These are phyloP conservation scores for Amblyornis subalaris DNA, from an alignment of 2,113 vertebrate genomes.

Conservation along the genomic window DNA sequence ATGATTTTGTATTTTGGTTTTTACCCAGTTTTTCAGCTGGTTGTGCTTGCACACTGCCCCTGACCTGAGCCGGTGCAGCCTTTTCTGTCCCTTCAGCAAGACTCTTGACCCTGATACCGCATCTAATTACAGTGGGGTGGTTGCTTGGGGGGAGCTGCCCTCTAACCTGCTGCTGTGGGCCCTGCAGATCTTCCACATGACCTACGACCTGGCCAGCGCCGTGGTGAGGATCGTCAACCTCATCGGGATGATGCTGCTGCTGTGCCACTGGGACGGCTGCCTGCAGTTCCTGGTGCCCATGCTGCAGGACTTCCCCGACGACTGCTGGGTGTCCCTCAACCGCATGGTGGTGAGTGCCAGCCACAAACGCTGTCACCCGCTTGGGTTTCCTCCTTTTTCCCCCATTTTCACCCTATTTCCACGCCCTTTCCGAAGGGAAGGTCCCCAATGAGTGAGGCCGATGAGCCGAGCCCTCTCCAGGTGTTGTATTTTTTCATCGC, in stretches of 20 bases:
- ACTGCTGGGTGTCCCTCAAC: conserved; percentile 98
- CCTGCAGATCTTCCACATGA: conserved; percentile 98
- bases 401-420: accelerated
- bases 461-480: neutral
- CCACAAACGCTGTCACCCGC: accelerated
- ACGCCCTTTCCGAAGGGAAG: neutral
- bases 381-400: accelerated
- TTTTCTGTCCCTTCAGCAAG: neutral
- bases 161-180: neutral
- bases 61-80: neutral
- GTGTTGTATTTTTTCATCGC: neutral
- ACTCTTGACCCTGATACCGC: neutral
- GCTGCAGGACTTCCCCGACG: conserved; percentile 94
- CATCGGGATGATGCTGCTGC: conserved; percentile 97
- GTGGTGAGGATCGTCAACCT: conserved; percentile 95
- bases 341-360: conserved; percentile 91
- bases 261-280: conserved; percentile 98
- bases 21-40: neutral
- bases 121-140: neutral
- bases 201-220: conserved; percentile 95
- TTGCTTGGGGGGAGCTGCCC: neutral
- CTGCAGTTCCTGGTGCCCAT: conserved; percentile 98
- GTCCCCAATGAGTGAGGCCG: accelerated
- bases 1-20: neutral
- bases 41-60: neutral